Evolutionary conservation across 2,888 invertebrate species (phyloP).

Genomic region (Osmoderma eremita): DNA sequence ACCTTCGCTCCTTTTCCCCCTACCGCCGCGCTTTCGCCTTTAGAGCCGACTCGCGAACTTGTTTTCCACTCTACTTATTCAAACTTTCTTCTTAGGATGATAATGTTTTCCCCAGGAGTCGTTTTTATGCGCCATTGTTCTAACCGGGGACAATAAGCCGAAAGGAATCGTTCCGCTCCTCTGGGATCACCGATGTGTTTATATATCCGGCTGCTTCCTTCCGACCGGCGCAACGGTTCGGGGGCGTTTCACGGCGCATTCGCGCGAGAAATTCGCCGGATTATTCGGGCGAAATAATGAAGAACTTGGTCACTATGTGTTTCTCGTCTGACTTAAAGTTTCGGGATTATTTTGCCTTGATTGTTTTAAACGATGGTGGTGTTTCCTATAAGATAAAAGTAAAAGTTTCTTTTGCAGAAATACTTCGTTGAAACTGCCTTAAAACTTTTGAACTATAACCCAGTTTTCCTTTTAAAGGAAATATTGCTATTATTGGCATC

Average conservation of each 20-base stretch:
- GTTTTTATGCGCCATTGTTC: conserved; percentile 42
- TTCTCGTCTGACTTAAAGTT: conserved; percentile 1
- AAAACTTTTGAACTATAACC: no score
- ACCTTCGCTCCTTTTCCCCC: conserved; percentile 5
- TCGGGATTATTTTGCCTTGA: no score
- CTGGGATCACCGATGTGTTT: conserved; percentile 22
- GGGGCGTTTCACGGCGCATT: conserved; percentile 1
- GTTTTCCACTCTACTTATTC: conserved; percentile 43
- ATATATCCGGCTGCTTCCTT: conserved; percentile 9
- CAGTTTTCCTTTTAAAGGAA: no score
- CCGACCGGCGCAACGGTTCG: neutral
- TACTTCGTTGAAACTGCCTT: no score
- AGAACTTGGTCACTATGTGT: conserved; percentile 1
- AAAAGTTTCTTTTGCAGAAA: no score
- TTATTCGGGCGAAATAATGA: conserved; percentile 11
- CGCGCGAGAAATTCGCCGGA: neutral
- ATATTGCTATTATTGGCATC: no score
- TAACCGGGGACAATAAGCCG: conserved; percentile 40
- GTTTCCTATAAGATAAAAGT: no score
- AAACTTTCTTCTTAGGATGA: conserved; percentile 40
- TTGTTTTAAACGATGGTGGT: no score
- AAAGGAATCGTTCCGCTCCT: conserved; percentile 30
- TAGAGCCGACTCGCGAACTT: conserved; percentile 38
- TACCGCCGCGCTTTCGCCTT: conserved; percentile 26
- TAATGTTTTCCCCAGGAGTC: conserved; percentile 40